A percentile compares a stretch with the other conserved stretches of the same genome.
Conservation (phyloP, 2,797 vertebrate genomes). For the Neosilurus mollespiculum region DNA sequence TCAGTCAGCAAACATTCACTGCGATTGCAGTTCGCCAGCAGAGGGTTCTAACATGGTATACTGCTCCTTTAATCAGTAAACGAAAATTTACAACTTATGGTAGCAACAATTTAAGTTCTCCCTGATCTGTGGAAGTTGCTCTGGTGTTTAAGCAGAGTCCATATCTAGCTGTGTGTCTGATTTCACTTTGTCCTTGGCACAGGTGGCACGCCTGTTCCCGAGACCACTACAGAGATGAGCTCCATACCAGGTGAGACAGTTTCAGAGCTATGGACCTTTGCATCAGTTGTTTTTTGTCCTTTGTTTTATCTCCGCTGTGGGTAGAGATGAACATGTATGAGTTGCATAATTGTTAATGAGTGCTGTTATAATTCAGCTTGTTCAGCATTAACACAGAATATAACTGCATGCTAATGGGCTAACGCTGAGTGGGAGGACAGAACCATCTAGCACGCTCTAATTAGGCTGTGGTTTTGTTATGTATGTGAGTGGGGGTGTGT, state of each 20-base stretch:
- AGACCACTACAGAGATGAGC: conserved; percentile 69
- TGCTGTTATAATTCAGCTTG: conserved; percentile 66
- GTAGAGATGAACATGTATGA: neutral
- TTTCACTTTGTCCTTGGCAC: conserved; percentile 45
- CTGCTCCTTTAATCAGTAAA: conserved; percentile 3
- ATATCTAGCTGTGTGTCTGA: conserved; percentile 34
- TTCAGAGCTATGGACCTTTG: neutral
- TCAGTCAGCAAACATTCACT: neutral
- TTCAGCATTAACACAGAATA: conserved; percentile 78
- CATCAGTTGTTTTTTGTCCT: neutral
- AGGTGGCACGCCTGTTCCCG: conserved; percentile 67
- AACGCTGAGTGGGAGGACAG: conserved; percentile 37
- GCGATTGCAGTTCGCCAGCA: neutral
- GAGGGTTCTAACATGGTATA: neutral
- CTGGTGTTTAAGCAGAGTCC: neutral
- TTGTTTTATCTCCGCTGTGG: conserved; percentile 1
- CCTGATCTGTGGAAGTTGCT: neutral
- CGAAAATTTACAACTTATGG: neutral
- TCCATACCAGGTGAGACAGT: conserved; percentile 68
- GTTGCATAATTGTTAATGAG: conserved; percentile 64
- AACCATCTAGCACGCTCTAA: conserved; percentile 70
- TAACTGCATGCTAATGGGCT: conserved; percentile 46
- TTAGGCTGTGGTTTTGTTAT: conserved; percentile 56
- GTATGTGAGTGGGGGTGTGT: conserved; percentile 7
- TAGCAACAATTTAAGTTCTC: neutral